A percentile compares a stretch with the other conserved stretches of the same genome.
Evolutionary conservation across 2,113 vertebrate genomes (phyloP).

Genomic region (Mandrillus leucophaeus): DNA sequence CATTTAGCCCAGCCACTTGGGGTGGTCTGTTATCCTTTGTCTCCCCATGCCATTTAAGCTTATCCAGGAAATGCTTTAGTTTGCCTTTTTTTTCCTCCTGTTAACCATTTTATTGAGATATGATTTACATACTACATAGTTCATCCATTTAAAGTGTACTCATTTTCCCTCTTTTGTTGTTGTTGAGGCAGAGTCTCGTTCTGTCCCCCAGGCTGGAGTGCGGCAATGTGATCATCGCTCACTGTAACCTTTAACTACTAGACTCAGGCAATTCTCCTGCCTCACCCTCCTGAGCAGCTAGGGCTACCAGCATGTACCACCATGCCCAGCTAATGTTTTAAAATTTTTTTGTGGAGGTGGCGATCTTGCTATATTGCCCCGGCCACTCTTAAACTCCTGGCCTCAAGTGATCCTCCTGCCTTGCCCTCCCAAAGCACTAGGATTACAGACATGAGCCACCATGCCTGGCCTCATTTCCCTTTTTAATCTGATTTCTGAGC

Average conservation of each 20-base stretch:
- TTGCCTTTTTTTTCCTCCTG: neutral
- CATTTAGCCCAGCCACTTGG: neutral
- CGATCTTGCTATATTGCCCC: neutral
- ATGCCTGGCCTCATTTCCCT: neutral
- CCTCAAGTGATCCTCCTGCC: neutral
- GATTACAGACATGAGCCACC: neutral
- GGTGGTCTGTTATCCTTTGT: neutral
- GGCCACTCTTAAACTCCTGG: neutral
- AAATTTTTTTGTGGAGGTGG: neutral
- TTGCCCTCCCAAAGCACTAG: neutral
- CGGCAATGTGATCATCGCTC: neutral
- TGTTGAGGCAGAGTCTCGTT: neutral
- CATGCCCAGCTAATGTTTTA: neutral
- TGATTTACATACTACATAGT: neutral
- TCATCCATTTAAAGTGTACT: neutral
- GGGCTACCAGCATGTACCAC: neutral
- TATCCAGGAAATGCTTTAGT: neutral
- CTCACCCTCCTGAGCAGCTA: neutral
- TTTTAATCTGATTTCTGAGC: neutral
- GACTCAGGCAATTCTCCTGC: neutral
- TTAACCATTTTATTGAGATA: neutral
- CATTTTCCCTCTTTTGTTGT: neutral
- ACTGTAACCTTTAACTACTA: neutral
- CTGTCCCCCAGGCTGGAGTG: neutral
- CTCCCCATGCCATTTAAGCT: neutral